These are phyloP conservation scores for Resseliella maxima DNA, from an alignment of 2,888 invertebrate species.

Conservation along the genomic window DNA sequence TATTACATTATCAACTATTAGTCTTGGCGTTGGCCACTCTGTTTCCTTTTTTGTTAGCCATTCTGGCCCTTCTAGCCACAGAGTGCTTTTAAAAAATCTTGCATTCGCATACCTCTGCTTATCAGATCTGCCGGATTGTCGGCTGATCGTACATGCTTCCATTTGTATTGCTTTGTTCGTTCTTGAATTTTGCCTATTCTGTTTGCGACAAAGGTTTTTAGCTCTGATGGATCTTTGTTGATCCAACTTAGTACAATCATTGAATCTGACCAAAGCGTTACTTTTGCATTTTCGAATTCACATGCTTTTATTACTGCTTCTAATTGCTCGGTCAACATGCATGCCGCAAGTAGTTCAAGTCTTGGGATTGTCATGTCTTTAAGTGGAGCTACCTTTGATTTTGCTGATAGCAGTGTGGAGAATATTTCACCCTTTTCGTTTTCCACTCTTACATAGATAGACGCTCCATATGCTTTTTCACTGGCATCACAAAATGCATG, in stretches of 20 bases:
- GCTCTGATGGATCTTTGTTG: constrained; percentile 57
- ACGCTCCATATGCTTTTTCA: background rate
- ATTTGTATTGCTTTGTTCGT: constrained; percentile 58
- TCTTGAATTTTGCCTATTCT: constrained; percentile 60
- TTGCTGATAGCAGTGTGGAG: background rate
- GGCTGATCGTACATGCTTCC: constrained; percentile 60
- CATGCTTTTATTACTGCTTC: constrained; percentile 57
- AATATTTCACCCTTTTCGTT: no score
- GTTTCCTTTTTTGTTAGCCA: background rate
- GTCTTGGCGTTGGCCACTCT: background rate
- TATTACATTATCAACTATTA: background rate
- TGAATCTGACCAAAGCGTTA: constrained; percentile 60
- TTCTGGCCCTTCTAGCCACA: constrained; percentile 2
- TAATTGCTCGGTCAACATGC: background rate
- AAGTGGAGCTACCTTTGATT: constrained; percentile 56
- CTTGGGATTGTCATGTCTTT: constrained; percentile 56
- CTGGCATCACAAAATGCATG: constrained; percentile 44
- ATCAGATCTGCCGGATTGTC: constrained; percentile 61
- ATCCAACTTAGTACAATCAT: constrained; percentile 61
- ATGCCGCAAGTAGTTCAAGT: constrained; percentile 54
- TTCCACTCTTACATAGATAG: background rate
- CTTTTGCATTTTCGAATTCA: background rate
- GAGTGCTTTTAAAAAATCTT: background rate
- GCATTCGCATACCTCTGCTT: constrained; percentile 58
- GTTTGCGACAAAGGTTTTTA: constrained; percentile 61